Conservation (phyloP, 1,140 invertebrate genomes). For the Nomia melanderi region DNA sequence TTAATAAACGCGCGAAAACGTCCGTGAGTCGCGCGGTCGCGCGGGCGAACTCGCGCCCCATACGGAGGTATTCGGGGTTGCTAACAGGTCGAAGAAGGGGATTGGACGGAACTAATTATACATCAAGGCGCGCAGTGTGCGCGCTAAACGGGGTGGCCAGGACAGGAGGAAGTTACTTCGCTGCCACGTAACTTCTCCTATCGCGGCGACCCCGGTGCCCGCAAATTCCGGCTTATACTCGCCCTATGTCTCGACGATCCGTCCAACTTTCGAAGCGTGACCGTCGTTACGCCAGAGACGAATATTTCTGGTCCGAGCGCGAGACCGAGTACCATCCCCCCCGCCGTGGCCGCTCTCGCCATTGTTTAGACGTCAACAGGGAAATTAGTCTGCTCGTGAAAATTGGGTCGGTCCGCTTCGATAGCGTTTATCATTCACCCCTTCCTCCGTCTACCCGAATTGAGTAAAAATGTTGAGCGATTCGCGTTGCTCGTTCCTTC, state of each 20-base stretch:
- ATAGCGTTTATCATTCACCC: too few species aligned
- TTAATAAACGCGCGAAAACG: too few species aligned
- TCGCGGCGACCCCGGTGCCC: slow-evolving; percentile 26
- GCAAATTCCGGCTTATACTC: slow-evolving; percentile 43
- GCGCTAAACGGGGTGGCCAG: slow-evolving; percentile 47
- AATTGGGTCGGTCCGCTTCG: too few species aligned
- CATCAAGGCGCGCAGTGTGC: slow-evolving; percentile 31
- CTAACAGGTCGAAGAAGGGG: slow-evolving; percentile 26
- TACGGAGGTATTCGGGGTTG: slow-evolving; percentile 26
- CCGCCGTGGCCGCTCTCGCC: too few species aligned
- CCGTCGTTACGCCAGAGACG: slow-evolving; percentile 22
- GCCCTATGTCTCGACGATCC: slow-evolving; percentile 46
- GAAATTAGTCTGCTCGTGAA: too few species aligned
- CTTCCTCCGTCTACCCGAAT: too few species aligned
- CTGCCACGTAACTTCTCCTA: slow-evolving; percentile 46
- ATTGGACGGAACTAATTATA: slow-evolving; percentile 49
- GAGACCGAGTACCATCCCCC: too few species aligned
- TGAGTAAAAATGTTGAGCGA: too few species aligned
- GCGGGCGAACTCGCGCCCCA: neutral
- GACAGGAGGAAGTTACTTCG: slow-evolving; percentile 40
- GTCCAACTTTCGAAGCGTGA: slow-evolving; percentile 45
- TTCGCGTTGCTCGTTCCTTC: too few species aligned
- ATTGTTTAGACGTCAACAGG: too few species aligned
- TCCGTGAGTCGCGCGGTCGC: too few species aligned
- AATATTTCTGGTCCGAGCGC: slow-evolving; percentile 32